Evolutionary conservation across 2,888 invertebrate species (phyloP).

Genomic region (Gisinianus flammeolus): DNA sequence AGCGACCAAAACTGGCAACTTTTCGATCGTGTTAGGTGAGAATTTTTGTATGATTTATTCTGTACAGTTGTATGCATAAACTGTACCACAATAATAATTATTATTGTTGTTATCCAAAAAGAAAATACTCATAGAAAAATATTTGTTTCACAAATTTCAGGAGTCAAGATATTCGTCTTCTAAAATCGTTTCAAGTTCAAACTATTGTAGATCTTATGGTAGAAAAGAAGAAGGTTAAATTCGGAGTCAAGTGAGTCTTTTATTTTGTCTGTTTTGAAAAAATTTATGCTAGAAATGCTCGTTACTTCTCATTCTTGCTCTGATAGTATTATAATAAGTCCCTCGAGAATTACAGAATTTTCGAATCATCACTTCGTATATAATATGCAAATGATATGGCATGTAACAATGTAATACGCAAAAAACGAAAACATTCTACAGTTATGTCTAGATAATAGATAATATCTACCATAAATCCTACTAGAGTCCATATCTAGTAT

Average conservation of each 20-base stretch:
- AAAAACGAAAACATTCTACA: too few relatives aligned
- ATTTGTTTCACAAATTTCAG: constrained; percentile 58
- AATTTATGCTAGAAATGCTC: too few relatives aligned
- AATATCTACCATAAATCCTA: too few relatives aligned
- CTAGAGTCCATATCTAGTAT: too few relatives aligned
- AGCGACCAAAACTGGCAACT: constrained; percentile 68
- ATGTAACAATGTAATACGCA: too few relatives aligned
- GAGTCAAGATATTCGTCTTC: constrained; percentile 72
- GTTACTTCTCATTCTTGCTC: too few relatives aligned
- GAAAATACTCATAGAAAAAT: not conserved
- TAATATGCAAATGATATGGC: too few relatives aligned
- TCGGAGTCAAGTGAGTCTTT: constrained; percentile 74
- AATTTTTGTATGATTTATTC: not conserved
- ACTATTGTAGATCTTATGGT: constrained; percentile 84
- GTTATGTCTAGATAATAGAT: too few relatives aligned
- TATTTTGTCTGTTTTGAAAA: not conserved
- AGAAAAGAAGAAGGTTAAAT: constrained; percentile 82
- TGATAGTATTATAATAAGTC: too few relatives aligned
- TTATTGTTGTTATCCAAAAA: not conserved
- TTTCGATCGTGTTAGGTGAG: constrained; percentile 67
- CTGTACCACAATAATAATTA: not conserved
- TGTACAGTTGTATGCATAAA: not conserved
- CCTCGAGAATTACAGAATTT: not conserved
- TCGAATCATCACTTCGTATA: not conserved
- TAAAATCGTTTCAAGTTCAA: constrained; percentile 73